Percentiles rank a stretch among this genome's conserved stretches.
phyloP scores from a whole-genome alignment of 2,113 vertebrate genomes.

The Chamaea fasciata region DNA sequence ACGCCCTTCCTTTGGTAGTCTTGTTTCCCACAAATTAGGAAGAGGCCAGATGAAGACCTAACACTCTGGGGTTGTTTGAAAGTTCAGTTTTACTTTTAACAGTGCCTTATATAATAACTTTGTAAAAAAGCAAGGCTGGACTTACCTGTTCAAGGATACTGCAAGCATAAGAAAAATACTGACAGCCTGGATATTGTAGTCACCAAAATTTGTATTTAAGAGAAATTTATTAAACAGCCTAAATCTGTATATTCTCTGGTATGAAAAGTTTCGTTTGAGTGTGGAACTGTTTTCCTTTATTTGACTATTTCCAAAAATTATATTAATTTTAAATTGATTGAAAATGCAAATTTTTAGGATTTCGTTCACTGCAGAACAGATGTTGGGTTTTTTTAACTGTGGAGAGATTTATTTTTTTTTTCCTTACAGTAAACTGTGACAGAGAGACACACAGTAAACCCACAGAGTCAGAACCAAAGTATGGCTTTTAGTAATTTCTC shows the following conservation, averaged over 20 bases:
- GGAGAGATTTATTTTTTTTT: not conserved
- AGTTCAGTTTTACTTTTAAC: not conserved
- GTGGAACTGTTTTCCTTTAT: not conserved
- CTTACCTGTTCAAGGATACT: not conserved
- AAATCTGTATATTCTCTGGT: not conserved
- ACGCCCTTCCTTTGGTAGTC: not conserved
- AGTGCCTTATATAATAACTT: not conserved
- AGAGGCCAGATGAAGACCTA: not conserved
- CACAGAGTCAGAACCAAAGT: not conserved
- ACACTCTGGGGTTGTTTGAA: not conserved
- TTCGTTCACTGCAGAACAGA: not conserved
- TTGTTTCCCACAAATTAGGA: not conserved
- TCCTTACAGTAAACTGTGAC: not conserved
- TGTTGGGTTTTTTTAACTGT: not conserved
- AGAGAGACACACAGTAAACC: not conserved
- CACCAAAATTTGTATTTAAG: not conserved
- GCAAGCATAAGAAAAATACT: not conserved
- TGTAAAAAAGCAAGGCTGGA: not conserved
- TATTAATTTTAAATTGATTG: not conserved
- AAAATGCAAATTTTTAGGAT: not conserved
- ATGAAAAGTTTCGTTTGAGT: not conserved
- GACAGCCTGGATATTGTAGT: not conserved
- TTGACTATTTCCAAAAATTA: not conserved
- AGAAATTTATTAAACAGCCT: not conserved
- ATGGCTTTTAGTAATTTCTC: not conserved